A percentile compares a stretch with the other conserved stretches of the same genome.
Evolutionary conservation across 2,113 vertebrate genomes (phyloP).

Genomic region (Tetrao urogallus): DNA sequence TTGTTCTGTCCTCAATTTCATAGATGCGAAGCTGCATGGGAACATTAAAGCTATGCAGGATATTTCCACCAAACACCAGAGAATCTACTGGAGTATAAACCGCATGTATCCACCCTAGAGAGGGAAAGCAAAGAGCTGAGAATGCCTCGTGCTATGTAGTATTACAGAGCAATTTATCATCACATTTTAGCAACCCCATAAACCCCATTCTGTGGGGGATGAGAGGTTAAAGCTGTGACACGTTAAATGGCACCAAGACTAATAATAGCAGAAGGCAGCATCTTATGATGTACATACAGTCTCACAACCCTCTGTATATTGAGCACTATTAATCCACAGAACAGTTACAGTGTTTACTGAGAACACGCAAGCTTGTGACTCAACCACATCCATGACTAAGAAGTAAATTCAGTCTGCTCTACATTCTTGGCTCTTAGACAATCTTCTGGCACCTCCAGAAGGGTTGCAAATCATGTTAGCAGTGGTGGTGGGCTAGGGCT

Average conservation of each 20-base stretch:
- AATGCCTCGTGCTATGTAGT: not conserved
- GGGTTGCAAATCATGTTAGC: not conserved
- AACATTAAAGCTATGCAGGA: slow-evolving; percentile 99
- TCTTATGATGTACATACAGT: not conserved
- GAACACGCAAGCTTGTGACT: slow-evolving; percentile 43
- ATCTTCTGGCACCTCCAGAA: slow-evolving; percentile 4
- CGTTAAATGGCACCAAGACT: not conserved
- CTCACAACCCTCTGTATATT: not conserved
- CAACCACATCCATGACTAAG: slow-evolving; percentile 48
- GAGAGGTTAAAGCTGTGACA: slow-evolving; percentile 18
- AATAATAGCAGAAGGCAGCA: not conserved
- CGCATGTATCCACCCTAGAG: slow-evolving; percentile 95
- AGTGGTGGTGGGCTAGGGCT: not conserved
- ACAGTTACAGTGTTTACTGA: slow-evolving; percentile 23
- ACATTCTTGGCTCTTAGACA: not conserved
- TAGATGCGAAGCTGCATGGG: slow-evolving; percentile 98
- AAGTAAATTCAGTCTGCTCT: slow-evolving; percentile 18
- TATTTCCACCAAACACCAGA: slow-evolving; percentile 97
- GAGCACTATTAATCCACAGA: slow-evolving; percentile 26
- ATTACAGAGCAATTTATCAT: slow-evolving; percentile 17
- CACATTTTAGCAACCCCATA: not conserved
- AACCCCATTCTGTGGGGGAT: not conserved
- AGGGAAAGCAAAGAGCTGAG: slow-evolving; percentile 54
- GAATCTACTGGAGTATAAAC: slow-evolving; percentile 97
- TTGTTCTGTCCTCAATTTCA: slow-evolving; percentile 96